These are phyloP conservation scores for Lepidurus couesii DNA, from an alignment of 1,140 invertebrate species.

Conservation along the genomic window DNA sequence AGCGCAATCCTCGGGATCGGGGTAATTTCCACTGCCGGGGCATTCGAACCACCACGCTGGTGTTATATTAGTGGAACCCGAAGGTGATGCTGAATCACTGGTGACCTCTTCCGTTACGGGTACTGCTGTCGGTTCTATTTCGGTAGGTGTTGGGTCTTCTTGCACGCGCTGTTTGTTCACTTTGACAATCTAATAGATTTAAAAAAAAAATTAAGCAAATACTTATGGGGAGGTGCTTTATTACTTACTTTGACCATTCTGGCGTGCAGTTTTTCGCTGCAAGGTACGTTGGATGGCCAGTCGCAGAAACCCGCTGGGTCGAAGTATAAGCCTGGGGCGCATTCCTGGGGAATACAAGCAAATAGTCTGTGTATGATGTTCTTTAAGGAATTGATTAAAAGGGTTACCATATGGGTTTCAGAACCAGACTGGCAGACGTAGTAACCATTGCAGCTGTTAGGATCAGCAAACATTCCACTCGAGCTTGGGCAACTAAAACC, in stretches of 20 bases:
- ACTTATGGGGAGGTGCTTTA: background rate
- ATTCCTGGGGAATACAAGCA: constrained; percentile 34
- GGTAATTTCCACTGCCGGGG: constrained; percentile 16
- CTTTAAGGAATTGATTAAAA: background rate
- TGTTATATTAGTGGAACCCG: background rate
- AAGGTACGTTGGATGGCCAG: constrained; percentile 39
- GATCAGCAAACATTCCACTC: constrained; percentile 7
- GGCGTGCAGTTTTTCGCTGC: background rate
- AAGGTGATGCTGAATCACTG: background rate
- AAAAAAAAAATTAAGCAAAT: background rate
- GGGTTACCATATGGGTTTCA: constrained; percentile 1
- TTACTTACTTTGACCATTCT: background rate
- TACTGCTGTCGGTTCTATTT: no score
- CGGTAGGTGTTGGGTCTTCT: no score
- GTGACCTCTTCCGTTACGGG: background rate
- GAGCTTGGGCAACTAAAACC: background rate
- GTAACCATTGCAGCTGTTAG: constrained; percentile 25
- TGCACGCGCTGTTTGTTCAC: no score
- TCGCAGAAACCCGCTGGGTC: constrained; percentile 39
- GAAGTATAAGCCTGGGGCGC: constrained; percentile 38
- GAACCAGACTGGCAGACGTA: constrained; percentile 25
- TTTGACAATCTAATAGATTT: no score
- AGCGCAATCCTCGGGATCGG: background rate
- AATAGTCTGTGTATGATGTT: background rate
- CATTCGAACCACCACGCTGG: constrained; percentile 20